Evolutionary conservation across 2,113 vertebrate species (phyloP).

Genomic region (Egretta garzetta): DNA sequence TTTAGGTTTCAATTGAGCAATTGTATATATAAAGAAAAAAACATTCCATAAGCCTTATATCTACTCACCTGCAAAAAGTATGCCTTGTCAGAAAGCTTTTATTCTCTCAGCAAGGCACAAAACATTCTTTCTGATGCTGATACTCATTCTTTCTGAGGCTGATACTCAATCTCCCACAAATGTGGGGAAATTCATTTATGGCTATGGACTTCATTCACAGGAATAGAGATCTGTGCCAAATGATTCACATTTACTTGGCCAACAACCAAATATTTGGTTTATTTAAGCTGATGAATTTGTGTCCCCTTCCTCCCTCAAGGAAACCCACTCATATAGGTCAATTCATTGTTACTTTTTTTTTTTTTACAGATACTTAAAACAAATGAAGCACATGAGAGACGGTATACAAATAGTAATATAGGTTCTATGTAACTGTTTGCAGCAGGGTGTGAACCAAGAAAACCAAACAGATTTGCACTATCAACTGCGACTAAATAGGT

Average conservation of each 20-base stretch:
- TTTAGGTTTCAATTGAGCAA: background rate
- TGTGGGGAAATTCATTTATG: background rate
- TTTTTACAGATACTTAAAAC: background rate
- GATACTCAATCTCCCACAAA: background rate
- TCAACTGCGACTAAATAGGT: background rate
- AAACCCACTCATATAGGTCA: background rate
- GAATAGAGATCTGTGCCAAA: background rate
- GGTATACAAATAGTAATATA: background rate
- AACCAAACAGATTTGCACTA: background rate
- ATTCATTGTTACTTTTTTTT: background rate
- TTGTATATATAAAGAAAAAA: background rate
- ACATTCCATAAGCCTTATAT: background rate
- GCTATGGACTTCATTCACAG: background rate
- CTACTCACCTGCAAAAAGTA: background rate
- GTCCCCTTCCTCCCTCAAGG: background rate
- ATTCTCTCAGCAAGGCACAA: background rate
- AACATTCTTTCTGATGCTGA: background rate
- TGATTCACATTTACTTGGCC: background rate
- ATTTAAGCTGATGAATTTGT: background rate
- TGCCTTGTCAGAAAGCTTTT: background rate
- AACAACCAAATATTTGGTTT: background rate
- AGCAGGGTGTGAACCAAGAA: background rate
- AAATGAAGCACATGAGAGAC: background rate
- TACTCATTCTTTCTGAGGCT: background rate
- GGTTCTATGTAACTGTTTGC: background rate